phyloP scores from a whole-genome alignment of 2,888 invertebrate species.

The Horisme vitalbata region DNA sequence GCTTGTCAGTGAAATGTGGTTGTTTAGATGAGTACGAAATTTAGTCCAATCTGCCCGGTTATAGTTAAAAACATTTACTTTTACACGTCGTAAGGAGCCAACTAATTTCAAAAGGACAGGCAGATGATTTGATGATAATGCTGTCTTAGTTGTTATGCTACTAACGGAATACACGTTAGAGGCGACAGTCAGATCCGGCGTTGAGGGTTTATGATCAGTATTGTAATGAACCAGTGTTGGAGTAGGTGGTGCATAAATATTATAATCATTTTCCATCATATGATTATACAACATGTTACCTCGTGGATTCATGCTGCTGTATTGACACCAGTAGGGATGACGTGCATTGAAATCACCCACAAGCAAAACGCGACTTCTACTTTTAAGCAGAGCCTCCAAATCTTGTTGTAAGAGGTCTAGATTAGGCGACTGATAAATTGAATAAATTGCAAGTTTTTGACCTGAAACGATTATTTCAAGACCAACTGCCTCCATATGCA shows the following conservation, averaged over 20 bases:
- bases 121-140: too few relatives aligned
- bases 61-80: neutral
- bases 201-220: neutral
- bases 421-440: conserved; percentile 6
- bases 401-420: neutral
- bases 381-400: too few relatives aligned
- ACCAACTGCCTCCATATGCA: too few relatives aligned
- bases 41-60: neutral
- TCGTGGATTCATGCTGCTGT: neutral
- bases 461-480: too few relatives aligned
- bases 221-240: conserved; percentile 2
- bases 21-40: too few relatives aligned
- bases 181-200: too few relatives aligned
- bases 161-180: too few relatives aligned
- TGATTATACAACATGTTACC: too few relatives aligned
- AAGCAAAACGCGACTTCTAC: neutral
- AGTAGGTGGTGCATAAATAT: neutral
- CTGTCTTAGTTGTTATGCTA: too few relatives aligned
- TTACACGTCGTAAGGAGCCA: neutral
- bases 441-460: neutral
- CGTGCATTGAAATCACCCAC: too few relatives aligned
- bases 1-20: neutral
- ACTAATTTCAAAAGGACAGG: neutral
- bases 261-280: neutral
- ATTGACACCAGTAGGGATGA: neutral